phyloP scores from a whole-genome alignment of 2,888 invertebrate genomes.

The Yponomeuta evonymella region DNA sequence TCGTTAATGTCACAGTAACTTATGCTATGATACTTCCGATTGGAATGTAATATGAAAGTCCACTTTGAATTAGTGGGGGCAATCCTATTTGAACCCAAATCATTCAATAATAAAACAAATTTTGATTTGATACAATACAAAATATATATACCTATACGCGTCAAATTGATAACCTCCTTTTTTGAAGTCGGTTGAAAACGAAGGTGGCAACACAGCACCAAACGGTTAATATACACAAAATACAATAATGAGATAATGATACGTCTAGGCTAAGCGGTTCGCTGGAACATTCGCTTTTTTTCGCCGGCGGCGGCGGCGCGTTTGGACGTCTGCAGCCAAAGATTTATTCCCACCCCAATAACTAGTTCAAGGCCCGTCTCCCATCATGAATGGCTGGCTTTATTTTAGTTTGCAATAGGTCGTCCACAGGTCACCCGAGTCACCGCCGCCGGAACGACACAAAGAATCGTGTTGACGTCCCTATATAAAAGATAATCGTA shows the following conservation, averaged over 20 bases:
- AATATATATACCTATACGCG: too few relatives aligned
- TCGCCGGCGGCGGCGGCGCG: conserved; percentile 39
- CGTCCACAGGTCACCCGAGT: conserved; percentile 63
- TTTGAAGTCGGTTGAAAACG: conserved; percentile 11
- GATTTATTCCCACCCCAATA: conserved; percentile 59
- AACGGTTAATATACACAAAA: conserved; percentile 38
- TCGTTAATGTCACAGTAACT: neutral
- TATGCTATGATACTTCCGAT: neutral
- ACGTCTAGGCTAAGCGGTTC: conserved; percentile 62
- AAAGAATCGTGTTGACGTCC: conserved; percentile 41
- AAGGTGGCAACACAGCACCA: conserved; percentile 26
- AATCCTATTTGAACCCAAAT: too few relatives aligned
- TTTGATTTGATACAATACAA: too few relatives aligned
- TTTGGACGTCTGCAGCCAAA: conserved; percentile 51
- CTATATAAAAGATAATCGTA: conserved; percentile 30
- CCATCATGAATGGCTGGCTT: conserved; percentile 62
- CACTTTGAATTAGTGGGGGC: too few relatives aligned
- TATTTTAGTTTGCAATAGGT: conserved; percentile 63
- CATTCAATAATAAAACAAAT: too few relatives aligned
- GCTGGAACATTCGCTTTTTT: conserved; percentile 52
- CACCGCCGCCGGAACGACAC: conserved; percentile 52
- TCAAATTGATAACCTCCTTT: too few relatives aligned
- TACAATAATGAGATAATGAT: conserved; percentile 70
- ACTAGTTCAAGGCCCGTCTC: conserved; percentile 69
- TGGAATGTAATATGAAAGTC: neutral